Percentiles rank a stretch among this genome's conserved stretches.
phyloP scores from a whole-genome alignment of 2,888 invertebrate species.

The Clepsis dumicolana region DNA sequence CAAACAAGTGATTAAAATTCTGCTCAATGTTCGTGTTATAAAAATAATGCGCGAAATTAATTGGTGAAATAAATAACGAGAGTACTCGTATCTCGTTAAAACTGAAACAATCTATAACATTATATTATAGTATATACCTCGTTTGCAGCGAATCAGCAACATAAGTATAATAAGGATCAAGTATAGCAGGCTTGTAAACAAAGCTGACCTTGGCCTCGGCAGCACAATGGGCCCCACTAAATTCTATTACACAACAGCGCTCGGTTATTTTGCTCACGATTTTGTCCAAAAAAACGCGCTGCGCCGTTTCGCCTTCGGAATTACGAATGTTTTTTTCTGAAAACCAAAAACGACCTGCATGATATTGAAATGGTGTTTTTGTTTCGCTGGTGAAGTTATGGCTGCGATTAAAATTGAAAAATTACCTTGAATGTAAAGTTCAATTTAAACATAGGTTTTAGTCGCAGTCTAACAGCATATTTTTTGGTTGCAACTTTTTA shows the following conservation, averaged over 20 bases:
- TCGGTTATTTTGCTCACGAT: constrained; percentile 76
- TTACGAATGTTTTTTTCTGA: constrained; percentile 30
- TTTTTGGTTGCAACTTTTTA: background rate
- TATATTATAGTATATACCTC: background rate
- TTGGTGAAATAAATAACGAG: constrained; percentile 45
- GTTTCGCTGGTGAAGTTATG: background rate
- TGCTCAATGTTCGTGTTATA: constrained; percentile 16
- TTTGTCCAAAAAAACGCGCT: constrained; percentile 62
- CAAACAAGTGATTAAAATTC: constrained; percentile 35
- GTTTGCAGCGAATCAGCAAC: constrained; percentile 52
- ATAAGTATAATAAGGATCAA: constrained; percentile 42
- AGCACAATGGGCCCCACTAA: constrained; percentile 79
- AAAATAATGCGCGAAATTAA: constrained; percentile 12
- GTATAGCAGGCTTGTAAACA: constrained; percentile 76
- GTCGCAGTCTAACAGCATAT: background rate
- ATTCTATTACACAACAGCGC: constrained; percentile 77
- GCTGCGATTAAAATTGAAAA: background rate
- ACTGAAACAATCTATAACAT: constrained; percentile 46
- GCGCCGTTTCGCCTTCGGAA: constrained; percentile 44
- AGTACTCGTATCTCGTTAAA: constrained; percentile 52
- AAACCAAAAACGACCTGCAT: constrained; percentile 17
- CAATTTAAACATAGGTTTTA: background rate
- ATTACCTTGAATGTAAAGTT: background rate
- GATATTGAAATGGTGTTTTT: constrained; percentile 17
- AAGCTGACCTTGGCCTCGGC: constrained; percentile 78